These are phyloP conservation scores for Pachymerium ferrugineum DNA, from an alignment of 2,888 invertebrate species.

Conservation along the genomic window DNA sequence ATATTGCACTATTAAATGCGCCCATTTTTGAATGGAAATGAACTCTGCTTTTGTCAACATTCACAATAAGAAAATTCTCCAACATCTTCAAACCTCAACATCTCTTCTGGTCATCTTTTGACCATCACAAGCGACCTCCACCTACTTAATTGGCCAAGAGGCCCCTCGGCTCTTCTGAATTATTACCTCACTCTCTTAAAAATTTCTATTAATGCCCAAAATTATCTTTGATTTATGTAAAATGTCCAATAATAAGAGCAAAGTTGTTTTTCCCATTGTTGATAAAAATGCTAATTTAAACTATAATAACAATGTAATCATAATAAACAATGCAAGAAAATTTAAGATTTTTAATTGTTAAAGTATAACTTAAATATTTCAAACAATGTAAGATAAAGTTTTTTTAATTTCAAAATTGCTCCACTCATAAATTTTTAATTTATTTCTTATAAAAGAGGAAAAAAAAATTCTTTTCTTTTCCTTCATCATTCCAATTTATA, in stretches of 20 bases:
- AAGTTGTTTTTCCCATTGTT: no score
- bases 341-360: no score
- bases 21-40: conserved; percentile 20
- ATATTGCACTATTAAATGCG: neutral
- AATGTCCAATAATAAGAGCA: neutral
- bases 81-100: neutral
- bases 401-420: conserved; percentile 2
- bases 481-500: conserved; percentile 16
- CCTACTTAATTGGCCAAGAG: neutral
- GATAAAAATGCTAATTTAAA: no score
- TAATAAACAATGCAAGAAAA: no score
- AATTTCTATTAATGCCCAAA: no score
- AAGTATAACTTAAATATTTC: no score
- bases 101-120: neutral
- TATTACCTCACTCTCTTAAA: no score
- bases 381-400: no score
- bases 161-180: neutral
- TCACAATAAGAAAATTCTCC: neutral
- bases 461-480: conserved; percentile 13
- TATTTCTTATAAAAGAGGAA: neutral
- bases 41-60: conserved; percentile 4
- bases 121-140: neutral
- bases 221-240: conserved; percentile 19
- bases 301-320: no score
- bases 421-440: neutral